Base-by-base conservation (phyloP, 2,797 vertebrate species). In the Enteromius viviparus region DNA sequence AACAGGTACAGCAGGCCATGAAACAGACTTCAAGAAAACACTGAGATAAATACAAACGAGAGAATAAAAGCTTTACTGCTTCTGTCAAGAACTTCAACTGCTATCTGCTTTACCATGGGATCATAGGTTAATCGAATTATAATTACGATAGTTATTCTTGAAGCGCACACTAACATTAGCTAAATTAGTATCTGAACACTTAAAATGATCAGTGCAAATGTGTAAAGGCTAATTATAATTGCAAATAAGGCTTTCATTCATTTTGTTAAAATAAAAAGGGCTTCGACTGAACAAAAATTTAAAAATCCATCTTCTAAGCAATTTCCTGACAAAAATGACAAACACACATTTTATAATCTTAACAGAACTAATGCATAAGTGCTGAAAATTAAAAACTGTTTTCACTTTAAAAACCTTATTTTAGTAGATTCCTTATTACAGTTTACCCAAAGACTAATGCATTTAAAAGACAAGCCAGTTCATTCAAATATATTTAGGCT, bases 241-340 rank as follows among this genome's bases (percentile, higher is more conserved):
- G 42, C 10, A 23, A 64, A 37, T 81, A 74, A 60, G 26, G 10
- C 58, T 62, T 62, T 14, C 17, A 69, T 76, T 60, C 0, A 9
- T 58, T 76, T 58, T 75, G 32, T 64, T 86, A 85, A 79, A 85
- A 26, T 87, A 87, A 86, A 51, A 86, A 83, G 87, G 78, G 80
- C 84, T 88, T 84, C 65, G 71, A 60, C 69, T 84, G 72, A 83
- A 80, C 78, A 76, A 2, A 47, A 72, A 49, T 4, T 0, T 49
- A n/a, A 80, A 47, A 23, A 71, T 62, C 40, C 64, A 75, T 87
- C 60, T 66, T 76, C 75, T n/a, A 78, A 75, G 68, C 29, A 34
- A 83, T 86, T 85, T 88, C 58, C 86, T 82, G 70, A 76, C 81
- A 71, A 64, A 88, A 85, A 83, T 14, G 6, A 82, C 47, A 6